These are phyloP conservation scores for Meghimatium bilineatum DNA, from an alignment of 2,888 invertebrate genomes.

Conservation along the genomic window DNA sequence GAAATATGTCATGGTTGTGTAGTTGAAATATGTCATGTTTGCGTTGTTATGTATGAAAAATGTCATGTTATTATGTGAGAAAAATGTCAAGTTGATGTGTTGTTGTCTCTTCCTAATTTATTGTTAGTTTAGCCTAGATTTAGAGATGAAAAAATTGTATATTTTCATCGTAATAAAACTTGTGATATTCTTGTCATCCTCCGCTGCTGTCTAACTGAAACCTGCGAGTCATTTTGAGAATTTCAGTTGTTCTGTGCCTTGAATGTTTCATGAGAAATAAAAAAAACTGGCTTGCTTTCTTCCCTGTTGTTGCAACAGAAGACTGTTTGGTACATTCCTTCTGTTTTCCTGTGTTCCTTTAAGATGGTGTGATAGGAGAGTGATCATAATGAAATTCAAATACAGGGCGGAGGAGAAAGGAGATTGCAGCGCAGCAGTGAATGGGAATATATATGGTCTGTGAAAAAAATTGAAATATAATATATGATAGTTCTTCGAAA, in stretches of 20 bases:
- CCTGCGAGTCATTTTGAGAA: neutral
- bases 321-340: neutral
- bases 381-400: too few relatives aligned
- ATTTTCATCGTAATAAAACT: neutral
- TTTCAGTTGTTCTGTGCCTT: neutral
- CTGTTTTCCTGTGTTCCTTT: neutral
- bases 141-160: slow-evolving; percentile 9
- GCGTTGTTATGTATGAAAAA: too few relatives aligned
- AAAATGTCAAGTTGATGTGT: neutral
- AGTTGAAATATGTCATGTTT: too few relatives aligned
- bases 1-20: too few relatives aligned
- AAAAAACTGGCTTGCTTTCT: neutral
- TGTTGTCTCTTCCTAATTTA: slow-evolving; percentile 6
- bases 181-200: neutral
- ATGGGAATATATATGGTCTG: too few relatives aligned
- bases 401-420: too few relatives aligned
- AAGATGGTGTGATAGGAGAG: too few relatives aligned
- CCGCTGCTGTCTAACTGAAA: slow-evolving; percentile 3
- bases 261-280: neutral
- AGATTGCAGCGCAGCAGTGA: too few relatives aligned
- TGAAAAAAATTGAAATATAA: too few relatives aligned
- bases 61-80: neutral
- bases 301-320: slow-evolving; percentile 1
- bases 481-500: too few relatives aligned
- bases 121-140: neutral